These are phyloP conservation scores for Motacilla tschutschensis DNA, from an alignment of 2,113 vertebrate species.

Conservation along the genomic window DNA sequence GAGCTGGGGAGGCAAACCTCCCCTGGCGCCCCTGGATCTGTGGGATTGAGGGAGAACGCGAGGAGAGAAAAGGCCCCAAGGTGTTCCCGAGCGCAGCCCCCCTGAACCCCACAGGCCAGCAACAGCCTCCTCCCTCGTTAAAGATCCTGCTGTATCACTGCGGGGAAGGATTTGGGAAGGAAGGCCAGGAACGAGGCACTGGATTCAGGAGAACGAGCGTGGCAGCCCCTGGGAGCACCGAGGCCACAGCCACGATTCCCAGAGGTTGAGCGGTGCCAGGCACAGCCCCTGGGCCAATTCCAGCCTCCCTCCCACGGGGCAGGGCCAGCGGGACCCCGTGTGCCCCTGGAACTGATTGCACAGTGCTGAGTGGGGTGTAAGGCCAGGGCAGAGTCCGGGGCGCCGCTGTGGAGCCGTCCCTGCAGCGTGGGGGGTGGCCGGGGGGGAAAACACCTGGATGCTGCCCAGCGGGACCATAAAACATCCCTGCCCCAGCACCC, in stretches of 20 bases:
- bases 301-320: background rate
- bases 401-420: accelerated
- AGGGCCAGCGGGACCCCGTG: background rate
- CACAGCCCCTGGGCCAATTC: accelerated
- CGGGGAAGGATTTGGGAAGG: background rate
- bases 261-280: background rate
- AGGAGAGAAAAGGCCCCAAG: accelerated
- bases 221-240: background rate
- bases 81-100: background rate
- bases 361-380: background rate
- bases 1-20: background rate
- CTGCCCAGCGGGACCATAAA: conserved; percentile 50
- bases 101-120: accelerated
- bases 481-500: conserved; percentile 80
- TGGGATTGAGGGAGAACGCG: background rate
- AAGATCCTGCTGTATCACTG: accelerated
- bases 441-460: background rate
- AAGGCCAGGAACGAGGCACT: background rate
- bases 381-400: background rate
- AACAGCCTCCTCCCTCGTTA: background rate
- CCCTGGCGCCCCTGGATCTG: accelerated
- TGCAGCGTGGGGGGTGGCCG: background rate
- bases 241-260: background rate
- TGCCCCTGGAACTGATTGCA: background rate
- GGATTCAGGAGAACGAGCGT: background rate